Percentiles rank a stretch among this genome's conserved stretches.
Evolutionary conservation across 2,113 vertebrate species (phyloP).

Genomic region (Sitta europaea): DNA sequence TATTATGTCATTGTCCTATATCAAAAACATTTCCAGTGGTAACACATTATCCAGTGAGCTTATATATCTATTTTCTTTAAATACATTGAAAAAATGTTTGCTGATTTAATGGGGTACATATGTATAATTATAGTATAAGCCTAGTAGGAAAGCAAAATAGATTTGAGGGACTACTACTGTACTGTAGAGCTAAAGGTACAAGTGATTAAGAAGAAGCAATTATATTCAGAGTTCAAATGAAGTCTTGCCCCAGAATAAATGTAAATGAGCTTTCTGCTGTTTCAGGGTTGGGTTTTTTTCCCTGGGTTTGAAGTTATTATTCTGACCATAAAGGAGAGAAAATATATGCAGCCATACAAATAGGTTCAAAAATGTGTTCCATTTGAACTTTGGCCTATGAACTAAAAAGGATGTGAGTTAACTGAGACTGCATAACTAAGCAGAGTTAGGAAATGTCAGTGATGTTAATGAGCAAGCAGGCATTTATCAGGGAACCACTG

Average conservation of each 20-base stretch:
- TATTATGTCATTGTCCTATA: neutral
- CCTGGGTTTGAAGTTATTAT: neutral
- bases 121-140: neutral
- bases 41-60: neutral
- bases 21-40: neutral
- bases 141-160: neutral
- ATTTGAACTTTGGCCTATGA: neutral
- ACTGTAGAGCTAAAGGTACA: neutral
- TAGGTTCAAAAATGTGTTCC: neutral
- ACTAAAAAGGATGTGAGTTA: neutral
- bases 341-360: neutral
- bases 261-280: neutral
- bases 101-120: neutral
- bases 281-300: neutral
- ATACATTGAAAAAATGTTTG: neutral
- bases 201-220: neutral
- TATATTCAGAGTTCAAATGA: neutral
- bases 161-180: neutral
- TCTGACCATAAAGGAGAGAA: neutral
- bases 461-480: neutral
- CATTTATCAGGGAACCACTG: neutral
- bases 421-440: neutral
- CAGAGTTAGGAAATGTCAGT: neutral
- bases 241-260: neutral
- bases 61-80: neutral